Percentiles rank a stretch among this genome's conserved stretches.
These are phyloP conservation scores for Oncorhynchus tshawytscha DNA, from an alignment of 2,113 vertebrate genomes.

Conservation along the genomic window DNA sequence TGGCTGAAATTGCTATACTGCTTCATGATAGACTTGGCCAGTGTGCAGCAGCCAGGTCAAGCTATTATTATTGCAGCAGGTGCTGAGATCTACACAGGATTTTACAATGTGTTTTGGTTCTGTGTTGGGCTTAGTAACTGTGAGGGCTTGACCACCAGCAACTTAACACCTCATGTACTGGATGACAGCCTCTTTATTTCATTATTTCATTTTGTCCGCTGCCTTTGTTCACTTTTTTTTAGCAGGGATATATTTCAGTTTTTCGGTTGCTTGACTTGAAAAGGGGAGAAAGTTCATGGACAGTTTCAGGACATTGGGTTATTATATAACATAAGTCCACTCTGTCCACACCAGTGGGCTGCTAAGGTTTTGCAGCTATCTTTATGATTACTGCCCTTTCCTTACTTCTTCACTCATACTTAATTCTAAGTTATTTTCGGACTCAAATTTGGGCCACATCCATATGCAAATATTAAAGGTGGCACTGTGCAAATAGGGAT, in stretches of 20 bases:
- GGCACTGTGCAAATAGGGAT: background rate
- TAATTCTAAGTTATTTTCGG: conserved; percentile 7
- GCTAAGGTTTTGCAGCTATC: no score
- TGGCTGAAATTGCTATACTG: conserved; percentile 54
- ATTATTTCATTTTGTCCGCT: background rate
- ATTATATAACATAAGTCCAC: conserved; percentile 11
- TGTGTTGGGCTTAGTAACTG: conserved; percentile 5
- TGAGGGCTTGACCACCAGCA: conserved; percentile 48
- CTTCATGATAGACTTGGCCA: conserved; percentile 48
- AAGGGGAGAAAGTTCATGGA: no score
- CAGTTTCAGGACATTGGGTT: background rate
- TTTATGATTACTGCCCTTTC: no score
- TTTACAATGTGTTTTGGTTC: conserved; percentile 24
- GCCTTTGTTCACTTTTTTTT: background rate
- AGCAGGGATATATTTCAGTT: conserved; percentile 10
- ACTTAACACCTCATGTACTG: conserved; percentile 6
- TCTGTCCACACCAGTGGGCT: no score
- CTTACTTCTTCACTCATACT: background rate
- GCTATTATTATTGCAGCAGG: conserved; percentile 56
- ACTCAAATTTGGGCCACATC: conserved; percentile 7
- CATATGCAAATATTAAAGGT: conserved; percentile 26
- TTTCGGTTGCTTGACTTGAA: no score
- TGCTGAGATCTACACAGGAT: conserved; percentile 39
- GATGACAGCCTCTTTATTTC: background rate
- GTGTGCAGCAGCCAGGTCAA: conserved; percentile 57